Evolutionary conservation across 2,113 vertebrate genomes (phyloP).

Genomic region (Jaculus jaculus): DNA sequence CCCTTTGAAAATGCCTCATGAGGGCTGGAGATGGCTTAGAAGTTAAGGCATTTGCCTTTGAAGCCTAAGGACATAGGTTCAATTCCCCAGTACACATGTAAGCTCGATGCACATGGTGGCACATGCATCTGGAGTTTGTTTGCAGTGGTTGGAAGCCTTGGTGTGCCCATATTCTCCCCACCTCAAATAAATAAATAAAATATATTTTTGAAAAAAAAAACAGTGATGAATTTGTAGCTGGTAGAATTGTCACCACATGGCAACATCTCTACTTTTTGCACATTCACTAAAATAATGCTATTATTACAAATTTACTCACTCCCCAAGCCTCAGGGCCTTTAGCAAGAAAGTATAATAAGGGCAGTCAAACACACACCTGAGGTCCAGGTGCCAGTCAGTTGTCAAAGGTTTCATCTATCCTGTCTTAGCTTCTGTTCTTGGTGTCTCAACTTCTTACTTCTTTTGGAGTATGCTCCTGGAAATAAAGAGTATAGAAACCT

Average conservation of each 20-base stretch:
- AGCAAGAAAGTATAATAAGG: background rate
- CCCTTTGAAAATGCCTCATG: background rate
- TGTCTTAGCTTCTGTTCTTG: background rate
- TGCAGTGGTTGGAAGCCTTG: no score
- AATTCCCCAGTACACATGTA: no score
- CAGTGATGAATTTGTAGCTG: background rate
- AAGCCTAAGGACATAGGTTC: no score
- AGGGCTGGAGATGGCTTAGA: no score
- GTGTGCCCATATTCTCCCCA: no score
- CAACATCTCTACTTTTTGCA: slow-evolving; percentile 10
- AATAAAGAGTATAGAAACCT: background rate
- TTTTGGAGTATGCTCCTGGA: background rate
- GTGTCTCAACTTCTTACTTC: background rate
- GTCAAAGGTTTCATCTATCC: background rate
- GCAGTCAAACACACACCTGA: background rate
- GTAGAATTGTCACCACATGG: background rate
- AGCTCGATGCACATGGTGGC: no score
- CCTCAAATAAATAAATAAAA: no score
- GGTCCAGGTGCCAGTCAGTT: background rate
- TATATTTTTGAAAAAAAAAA: no score
- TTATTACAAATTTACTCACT: background rate
- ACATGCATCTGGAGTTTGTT: no score
- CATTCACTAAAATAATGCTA: background rate
- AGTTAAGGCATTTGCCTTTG: no score
- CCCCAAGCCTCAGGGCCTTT: background rate